Evolutionary conservation across 2,797 vertebrate species (phyloP), one percentile per base, ranked within the genome.

Genomic region (Botia kubotai): DNA sequence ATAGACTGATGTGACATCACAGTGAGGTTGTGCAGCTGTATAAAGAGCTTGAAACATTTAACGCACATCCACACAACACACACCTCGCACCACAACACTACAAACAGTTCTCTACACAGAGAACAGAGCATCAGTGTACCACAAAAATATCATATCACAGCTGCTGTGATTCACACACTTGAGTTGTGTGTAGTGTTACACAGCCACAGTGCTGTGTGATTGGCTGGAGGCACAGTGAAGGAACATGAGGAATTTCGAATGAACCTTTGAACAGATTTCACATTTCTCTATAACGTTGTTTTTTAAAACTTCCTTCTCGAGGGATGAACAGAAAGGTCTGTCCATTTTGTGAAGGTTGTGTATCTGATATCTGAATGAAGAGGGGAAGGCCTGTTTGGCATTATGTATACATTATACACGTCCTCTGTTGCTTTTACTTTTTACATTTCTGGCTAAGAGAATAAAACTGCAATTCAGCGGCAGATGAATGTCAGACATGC

Each of bases 61-160:
- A 33, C 23, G 33, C 33, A 5, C 33, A 33, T 33, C 4, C 33
- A 33, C 33, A 3, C 33, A 33, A 87, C 87, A 83, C 87, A 83
- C 73, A 77, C 36, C 73, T 66, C 67, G 19, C 72, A 69, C 52
- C 53, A 13, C 12, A 16, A 48, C 36, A 6, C 52, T 70, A 33
- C 36, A 77, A n/a, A 46, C 17, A 48, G 16, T 29, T 12, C 69
- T 69, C 65, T 52, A 33, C 12, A 2, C 23, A 12, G 23, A 52
- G 36, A 46, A 29, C 0, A 10, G 19, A 60, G 53, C 53, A 36
- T 33, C 6, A 8, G 16, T 36, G 62, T 36, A 16, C 14, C 6
- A 62, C 4, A 16, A 46, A 43, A 8, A 11, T 10, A 11, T 43
- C 39, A 36, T 66, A 39, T 48, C 13, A 2, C 0, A 0, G 39